A percentile compares a stretch with the other conserved stretches of the same genome.
These are phyloP conservation scores for Cherax quadricarinatus DNA, from an alignment of 1,140 invertebrate species.

Conservation along the genomic window DNA sequence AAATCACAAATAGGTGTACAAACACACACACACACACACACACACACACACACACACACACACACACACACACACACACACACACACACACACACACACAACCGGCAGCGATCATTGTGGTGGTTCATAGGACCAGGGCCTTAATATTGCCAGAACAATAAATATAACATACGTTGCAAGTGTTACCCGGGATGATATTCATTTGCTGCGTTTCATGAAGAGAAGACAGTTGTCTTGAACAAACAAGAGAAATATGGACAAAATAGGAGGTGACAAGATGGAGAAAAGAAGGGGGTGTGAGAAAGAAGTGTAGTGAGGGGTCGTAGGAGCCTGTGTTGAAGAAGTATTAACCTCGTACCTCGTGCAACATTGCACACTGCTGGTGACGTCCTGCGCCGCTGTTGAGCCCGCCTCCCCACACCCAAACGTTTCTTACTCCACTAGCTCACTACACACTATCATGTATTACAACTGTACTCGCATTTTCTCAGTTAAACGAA, in stretches of 20 bases:
- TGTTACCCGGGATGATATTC: not conserved
- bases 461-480: no score
- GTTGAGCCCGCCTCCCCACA: not conserved
- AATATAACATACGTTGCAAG: no score
- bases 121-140: no score
- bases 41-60: no score
- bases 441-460: not conserved
- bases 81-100: no score
- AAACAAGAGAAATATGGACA: not conserved
- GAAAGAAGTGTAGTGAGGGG: not conserved
- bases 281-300: not conserved
- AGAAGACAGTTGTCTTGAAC: not conserved
- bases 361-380: slow-evolving; percentile 28
- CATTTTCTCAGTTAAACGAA: no score
- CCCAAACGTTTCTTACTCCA: slow-evolving; percentile 15
- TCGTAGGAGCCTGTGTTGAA: not conserved
- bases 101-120: no score
- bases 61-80: no score
- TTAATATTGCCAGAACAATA: no score
- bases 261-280: not conserved
- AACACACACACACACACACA: no score
- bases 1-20: no score
- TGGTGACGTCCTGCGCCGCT: slow-evolving; percentile 14
- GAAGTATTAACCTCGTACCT: slow-evolving; percentile 12
- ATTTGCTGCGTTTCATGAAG: not conserved